These are phyloP conservation scores for Sebastes paucispinis DNA, from an alignment of 2,797 vertebrate genomes.

Conservation along the genomic window DNA sequence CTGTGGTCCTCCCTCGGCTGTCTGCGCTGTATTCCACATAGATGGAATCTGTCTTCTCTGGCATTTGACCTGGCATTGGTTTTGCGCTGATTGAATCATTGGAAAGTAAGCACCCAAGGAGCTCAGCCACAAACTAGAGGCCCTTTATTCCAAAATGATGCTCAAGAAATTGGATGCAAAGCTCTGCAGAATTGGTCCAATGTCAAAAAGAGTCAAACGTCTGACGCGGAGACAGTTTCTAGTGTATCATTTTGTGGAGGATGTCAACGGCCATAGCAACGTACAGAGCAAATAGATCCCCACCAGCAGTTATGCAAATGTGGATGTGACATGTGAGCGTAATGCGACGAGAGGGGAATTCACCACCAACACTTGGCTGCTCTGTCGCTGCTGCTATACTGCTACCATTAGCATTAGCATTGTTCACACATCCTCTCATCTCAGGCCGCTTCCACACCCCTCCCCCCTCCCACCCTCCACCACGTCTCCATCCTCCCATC, in stretches of 20 bases:
- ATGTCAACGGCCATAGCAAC: conserved; percentile 24
- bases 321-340: conserved; percentile 46
- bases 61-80: conserved; percentile 59
- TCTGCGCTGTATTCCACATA: conserved; percentile 20
- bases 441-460: conserved; percentile 53
- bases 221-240: background rate
- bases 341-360: conserved; percentile 52
- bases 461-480: conserved; percentile 31
- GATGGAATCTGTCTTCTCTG: conserved; percentile 41
- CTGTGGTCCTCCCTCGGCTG: conserved; percentile 48
- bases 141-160: conserved; percentile 4
- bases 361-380: conserved; percentile 49
- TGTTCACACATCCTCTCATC: conserved; percentile 75
- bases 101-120: conserved; percentile 21
- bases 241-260: conserved; percentile 14
- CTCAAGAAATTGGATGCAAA: conserved; percentile 18
- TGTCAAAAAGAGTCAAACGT: conserved; percentile 32
- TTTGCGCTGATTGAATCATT: conserved; percentile 37
- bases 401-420: conserved; percentile 76
- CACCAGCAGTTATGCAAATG: conserved; percentile 59
- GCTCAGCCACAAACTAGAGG: background rate
- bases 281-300: conserved; percentile 34
- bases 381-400: conserved; percentile 6
- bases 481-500: conserved; percentile 55
- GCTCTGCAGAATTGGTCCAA: conserved; percentile 35